Conservation (phyloP, 2,888 invertebrate species). For the Panzeria rudis region DNA sequence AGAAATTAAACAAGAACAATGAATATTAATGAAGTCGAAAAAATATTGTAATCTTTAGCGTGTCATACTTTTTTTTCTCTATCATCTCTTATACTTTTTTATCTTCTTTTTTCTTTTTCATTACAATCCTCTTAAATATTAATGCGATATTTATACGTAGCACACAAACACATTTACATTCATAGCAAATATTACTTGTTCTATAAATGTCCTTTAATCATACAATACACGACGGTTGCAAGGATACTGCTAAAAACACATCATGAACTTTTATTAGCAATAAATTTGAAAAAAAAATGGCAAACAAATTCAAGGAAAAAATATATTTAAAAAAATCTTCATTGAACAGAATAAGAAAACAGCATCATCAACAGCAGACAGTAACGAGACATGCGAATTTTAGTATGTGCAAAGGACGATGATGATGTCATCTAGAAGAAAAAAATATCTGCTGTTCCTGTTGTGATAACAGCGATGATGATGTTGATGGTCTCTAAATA, state of each 20-base stretch:
- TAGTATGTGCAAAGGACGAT: slow-evolving; percentile 3
- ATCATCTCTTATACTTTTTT: background rate
- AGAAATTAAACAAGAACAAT: slow-evolving; percentile 36
- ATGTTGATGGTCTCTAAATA: slow-evolving; percentile 33
- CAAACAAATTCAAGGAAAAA: slow-evolving; percentile 20
- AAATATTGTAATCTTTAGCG: slow-evolving; percentile 20
- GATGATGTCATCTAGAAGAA: slow-evolving; percentile 52
- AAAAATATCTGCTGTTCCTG: background rate
- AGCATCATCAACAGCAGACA: slow-evolving; percentile 62
- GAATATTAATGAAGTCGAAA: slow-evolving; percentile 52
- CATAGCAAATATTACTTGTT: background rate
- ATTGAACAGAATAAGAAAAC: slow-evolving; percentile 14
- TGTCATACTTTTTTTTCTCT: background rate
- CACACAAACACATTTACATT: background rate
- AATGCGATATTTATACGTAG: slow-evolving; percentile 20
- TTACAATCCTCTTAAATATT: slow-evolving; percentile 40
- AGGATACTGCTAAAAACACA: slow-evolving; percentile 41
- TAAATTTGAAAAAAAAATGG: slow-evolving; percentile 24
- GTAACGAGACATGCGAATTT: slow-evolving; percentile 53
- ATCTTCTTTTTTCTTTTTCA: background rate
- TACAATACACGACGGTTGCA: slow-evolving; percentile 43
- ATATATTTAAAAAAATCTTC: background rate
- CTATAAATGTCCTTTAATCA: slow-evolving; percentile 48
- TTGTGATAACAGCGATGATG: background rate
- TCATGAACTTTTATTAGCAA: slow-evolving; percentile 49